These are phyloP conservation scores for Pipistrellus pygmaeus DNA, from an alignment of 2,797 vertebrate species.

Conservation along the genomic window DNA sequence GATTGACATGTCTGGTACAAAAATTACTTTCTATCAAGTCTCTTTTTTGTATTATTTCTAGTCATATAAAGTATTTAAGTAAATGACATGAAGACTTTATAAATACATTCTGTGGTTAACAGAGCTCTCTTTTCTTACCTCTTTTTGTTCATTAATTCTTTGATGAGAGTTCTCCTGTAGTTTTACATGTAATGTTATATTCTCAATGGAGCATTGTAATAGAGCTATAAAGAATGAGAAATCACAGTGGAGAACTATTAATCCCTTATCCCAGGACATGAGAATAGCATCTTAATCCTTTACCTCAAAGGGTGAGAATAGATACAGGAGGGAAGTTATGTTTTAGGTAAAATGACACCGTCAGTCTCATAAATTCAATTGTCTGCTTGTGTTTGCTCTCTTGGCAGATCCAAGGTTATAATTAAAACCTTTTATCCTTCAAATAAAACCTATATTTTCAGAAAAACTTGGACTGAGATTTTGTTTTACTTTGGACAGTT, in stretches of 20 bases:
- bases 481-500: slow-evolving; percentile 77
- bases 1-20: slow-evolving; percentile 60
- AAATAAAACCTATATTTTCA: slow-evolving; percentile 77
- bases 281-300: slow-evolving; percentile 74
- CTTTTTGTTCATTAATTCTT: slow-evolving; percentile 76
- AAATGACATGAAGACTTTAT: slow-evolving; percentile 59
- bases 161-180: slow-evolving; percentile 70
- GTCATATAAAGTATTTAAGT: slow-evolving; percentile 64
- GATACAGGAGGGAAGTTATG: slow-evolving; percentile 62
- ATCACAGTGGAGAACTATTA: slow-evolving; percentile 71
- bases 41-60: slow-evolving; percentile 64
- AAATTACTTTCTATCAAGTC: slow-evolving; percentile 47
- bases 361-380: slow-evolving; percentile 76
- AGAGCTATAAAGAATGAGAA: slow-evolving; percentile 76
- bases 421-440: slow-evolving; percentile 75
- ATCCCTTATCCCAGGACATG: slow-evolving; percentile 69
- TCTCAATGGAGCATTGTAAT: slow-evolving; percentile 66
- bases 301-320: slow-evolving; percentile 73
- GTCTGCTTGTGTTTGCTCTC: slow-evolving; percentile 67
- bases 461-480: slow-evolving; percentile 70
- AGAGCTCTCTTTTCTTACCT: slow-evolving; percentile 68
- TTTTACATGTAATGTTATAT: slow-evolving; percentile 76
- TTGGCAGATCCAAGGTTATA: slow-evolving; percentile 65
- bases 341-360: slow-evolving; percentile 72
- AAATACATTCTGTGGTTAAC: slow-evolving; percentile 63